Evolutionary conservation across 2,888 invertebrate genomes (phyloP).

Genomic region (Cybosia mesomella): DNA sequence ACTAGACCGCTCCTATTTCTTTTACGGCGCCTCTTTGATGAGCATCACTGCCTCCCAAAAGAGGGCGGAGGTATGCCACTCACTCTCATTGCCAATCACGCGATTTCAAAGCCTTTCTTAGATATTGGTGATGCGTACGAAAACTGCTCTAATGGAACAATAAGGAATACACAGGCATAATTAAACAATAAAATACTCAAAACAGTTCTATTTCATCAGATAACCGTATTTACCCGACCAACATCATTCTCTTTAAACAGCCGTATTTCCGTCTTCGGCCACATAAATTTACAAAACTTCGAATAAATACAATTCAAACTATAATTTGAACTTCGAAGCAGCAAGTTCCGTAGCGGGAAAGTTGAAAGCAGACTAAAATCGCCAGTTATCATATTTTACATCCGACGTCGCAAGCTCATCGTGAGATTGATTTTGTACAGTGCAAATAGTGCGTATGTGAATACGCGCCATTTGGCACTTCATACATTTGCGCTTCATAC

Average conservation of each 20-base stretch:
- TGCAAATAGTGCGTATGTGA: too few species aligned
- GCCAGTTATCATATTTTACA: constrained; percentile 15
- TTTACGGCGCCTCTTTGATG: neutral
- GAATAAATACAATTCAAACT: constrained; percentile 9
- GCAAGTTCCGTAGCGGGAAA: constrained; percentile 10
- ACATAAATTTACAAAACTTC: neutral
- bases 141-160: too few species aligned
- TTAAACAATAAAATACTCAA: too few species aligned
- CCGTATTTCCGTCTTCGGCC: neutral
- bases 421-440: too few species aligned
- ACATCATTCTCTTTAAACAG: neutral
- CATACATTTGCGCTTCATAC: too few species aligned
- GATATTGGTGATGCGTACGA: too few species aligned
- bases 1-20: neutral
- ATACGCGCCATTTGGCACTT: too few species aligned
- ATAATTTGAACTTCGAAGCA: neutral
- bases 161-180: too few species aligned
- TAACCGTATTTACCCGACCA: neutral
- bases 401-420: neutral
- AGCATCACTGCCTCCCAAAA: too few species aligned
- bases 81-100: neutral
- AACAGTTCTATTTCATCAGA: neutral
- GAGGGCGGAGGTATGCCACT: neutral
- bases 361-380: constrained; percentile 10
- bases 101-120: too few species aligned